Conservation (phyloP, 2,797 vertebrate genomes). For the Coregonus ussuriensis region DNA sequence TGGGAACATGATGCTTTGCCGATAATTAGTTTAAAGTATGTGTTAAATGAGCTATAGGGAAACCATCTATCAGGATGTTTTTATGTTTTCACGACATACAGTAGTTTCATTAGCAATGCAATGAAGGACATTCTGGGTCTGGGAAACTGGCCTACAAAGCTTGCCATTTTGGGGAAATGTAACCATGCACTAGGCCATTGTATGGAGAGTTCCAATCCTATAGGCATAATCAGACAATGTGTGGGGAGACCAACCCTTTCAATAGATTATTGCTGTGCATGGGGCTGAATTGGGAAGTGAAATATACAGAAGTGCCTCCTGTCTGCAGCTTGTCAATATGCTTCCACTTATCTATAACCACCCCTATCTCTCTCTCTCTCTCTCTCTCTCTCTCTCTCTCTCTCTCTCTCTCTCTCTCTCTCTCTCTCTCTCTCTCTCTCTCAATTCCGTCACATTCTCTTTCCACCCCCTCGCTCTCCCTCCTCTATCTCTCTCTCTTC, state of each 20-base stretch:
- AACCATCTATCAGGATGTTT: neutral
- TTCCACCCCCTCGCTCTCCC: slow-evolving; percentile 19
- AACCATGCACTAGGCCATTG: slow-evolving; percentile 27
- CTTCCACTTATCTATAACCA: slow-evolving; percentile 59
- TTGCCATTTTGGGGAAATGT: slow-evolving; percentile 17
- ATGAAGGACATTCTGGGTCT: neutral
- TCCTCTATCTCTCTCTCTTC: slow-evolving; percentile 5
- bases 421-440: neutral
- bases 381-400: neutral
- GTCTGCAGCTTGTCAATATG: slow-evolving; percentile 63
- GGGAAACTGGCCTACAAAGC: slow-evolving; percentile 18
- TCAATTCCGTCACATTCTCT: neutral
- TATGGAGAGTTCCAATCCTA: slow-evolving; percentile 20
- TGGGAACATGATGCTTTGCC: slow-evolving; percentile 7
- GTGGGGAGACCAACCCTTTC: slow-evolving; percentile 30
- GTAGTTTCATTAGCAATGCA: neutral
- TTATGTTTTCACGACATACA: neutral
- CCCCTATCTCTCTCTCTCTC: neutral
- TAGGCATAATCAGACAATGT: slow-evolving; percentile 25
- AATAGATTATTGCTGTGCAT: slow-evolving; percentile 42
- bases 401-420: neutral
- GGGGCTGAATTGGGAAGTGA: slow-evolving; percentile 31
- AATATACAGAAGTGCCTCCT: slow-evolving; percentile 51
- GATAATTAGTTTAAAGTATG: slow-evolving; percentile 16
- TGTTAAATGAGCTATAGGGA: slow-evolving; percentile 6